A percentile compares a stretch with the other conserved stretches of the same genome.
Conservation (phyloP, 2,113 vertebrate species). For the Cyanoderma ruficeps region DNA sequence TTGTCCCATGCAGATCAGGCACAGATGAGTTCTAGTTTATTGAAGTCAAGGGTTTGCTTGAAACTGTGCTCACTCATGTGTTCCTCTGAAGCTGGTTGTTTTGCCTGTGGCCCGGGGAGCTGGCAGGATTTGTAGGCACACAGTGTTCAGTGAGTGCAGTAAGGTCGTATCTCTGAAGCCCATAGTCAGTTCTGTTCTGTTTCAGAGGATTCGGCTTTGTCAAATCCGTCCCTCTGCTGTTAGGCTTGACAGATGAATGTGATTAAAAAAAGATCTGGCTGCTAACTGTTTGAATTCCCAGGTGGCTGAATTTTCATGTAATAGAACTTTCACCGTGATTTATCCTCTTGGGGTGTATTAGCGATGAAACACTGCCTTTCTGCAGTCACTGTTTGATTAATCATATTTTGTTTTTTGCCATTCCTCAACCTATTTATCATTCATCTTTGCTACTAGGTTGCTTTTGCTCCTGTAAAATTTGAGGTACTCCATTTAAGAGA, state of each 20-base stretch:
- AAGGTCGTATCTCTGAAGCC: background rate
- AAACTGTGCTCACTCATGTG: rapidly evolving
- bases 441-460: background rate
- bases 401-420: background rate
- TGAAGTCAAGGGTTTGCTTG: background rate
- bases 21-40: background rate
- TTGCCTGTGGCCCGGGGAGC: background rate
- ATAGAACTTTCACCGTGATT: slow-evolving; percentile 22
- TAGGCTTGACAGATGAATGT: slow-evolving; percentile 3
- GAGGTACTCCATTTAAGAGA: background rate
- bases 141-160: background rate
- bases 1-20: background rate
- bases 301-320: slow-evolving; percentile 36
- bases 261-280: slow-evolving; percentile 31
- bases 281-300: background rate
- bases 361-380: background rate
- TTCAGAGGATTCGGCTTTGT: background rate
- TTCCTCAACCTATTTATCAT: background rate
- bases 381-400: slow-evolving; percentile 5
- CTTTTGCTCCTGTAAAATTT: background rate
- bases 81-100: background rate
- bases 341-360: background rate
- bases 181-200: background rate
- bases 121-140: background rate
- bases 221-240: background rate